Percentiles rank a stretch among this genome's conserved stretches.
Evolutionary conservation across 2,888 invertebrate species (phyloP).

Genomic region (Aspidiotus rigidus): DNA sequence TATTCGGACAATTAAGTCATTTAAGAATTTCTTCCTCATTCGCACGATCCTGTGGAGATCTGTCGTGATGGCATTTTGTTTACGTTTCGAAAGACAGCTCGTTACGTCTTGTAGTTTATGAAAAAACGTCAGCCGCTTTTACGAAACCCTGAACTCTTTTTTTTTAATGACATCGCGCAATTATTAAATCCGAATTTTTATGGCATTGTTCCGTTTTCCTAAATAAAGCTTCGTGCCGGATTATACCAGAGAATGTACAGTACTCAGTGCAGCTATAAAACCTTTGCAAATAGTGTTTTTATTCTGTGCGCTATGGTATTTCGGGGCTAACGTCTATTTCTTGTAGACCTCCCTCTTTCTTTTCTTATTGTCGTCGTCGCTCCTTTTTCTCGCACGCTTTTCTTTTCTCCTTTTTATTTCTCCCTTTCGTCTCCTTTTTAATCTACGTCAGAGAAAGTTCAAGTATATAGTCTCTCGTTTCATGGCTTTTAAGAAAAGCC

Average conservation of each 20-base stretch:
- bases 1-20: constrained; percentile 4
- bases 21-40: not conserved
- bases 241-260: constrained; percentile 24
- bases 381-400: not conserved
- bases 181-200: constrained; percentile 32
- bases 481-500: constrained; percentile 30
- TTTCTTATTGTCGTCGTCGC: not conserved
- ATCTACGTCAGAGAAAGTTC: constrained; percentile 25
- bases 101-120: no score
- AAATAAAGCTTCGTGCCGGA: constrained; percentile 28
- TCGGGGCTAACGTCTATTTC: constrained; percentile 28
- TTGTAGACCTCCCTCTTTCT: not conserved
- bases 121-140: not conserved
- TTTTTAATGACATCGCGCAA: constrained; percentile 29
- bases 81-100: no score
- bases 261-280: constrained; percentile 29
- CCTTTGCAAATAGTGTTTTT: constrained; percentile 32
- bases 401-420: constrained; percentile 3
- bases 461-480: constrained; percentile 25
- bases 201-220: constrained; percentile 29
- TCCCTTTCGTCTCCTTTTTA: constrained; percentile 15
- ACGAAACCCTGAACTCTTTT: constrained; percentile 5
- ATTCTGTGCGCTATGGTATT: constrained; percentile 26
- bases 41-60: no score
- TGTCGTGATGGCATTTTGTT: no score